Base-by-base conservation (phyloP, 2,797 vertebrate genomes). In the Poeciliopsis paucimaculata region DNA sequence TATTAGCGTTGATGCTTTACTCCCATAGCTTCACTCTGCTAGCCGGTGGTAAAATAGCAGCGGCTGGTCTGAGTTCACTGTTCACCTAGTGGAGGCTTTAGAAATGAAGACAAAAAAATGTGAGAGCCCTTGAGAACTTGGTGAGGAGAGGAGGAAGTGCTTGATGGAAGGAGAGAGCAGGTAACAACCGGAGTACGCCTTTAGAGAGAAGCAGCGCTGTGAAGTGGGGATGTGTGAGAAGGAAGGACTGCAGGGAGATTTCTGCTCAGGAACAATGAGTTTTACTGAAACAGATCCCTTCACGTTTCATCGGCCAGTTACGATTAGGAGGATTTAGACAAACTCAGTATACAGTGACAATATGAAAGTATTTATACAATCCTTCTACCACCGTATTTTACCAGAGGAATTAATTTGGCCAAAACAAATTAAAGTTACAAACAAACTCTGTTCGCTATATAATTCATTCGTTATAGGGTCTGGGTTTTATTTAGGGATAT, bases 141-240 rank as follows among this genome's bases (percentile, higher is more conserved):
- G 55, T 81, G 81, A 75, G 62, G 43, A 77, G 41, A 73, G 47
- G 75, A 86, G 87, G 84, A 89, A 89, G 73, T 31, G 74, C 47
- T 79, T 81, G 41, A n/a, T 82, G 84, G 85, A 91, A 86, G 85
- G 79, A 26, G 36, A 74, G 71, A 77, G 86, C 46, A 82, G 91
- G 91, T 89, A 92, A 91, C 88, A 91, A 79, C 64, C n/a, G 84
- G 86, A 87, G 88, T 89, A 81, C 11, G 18, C 70, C 73, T 70
- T 72, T 36, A 53, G 77, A 77, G 80, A 80, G 85, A 88, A 89
- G 84, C 64, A 74, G 80, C 73, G 75, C 62, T 79, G 73, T 76
- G 72, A 78, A 83, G 45, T 73, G 78, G 43, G 28, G 51, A 36
- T 36, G 34, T 64, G 31, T 36, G 62, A 34, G 13, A 4, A 46